A percentile compares a stretch with the other conserved stretches of the same genome.
phyloP scores from a whole-genome alignment of 1,140 invertebrate genomes.

The Neodiprion fabricii region DNA sequence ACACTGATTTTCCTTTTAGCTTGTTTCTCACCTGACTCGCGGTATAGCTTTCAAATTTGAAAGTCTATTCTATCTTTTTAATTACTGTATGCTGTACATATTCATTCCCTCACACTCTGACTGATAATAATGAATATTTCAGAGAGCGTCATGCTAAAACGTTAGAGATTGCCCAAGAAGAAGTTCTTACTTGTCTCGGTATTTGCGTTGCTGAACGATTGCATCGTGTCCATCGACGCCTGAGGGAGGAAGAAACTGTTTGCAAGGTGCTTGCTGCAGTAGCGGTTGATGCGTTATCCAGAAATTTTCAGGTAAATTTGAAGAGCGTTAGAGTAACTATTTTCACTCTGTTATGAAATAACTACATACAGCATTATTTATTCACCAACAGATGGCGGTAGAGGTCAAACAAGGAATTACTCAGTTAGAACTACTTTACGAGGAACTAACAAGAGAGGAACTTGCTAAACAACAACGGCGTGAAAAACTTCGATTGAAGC shows the following conservation, averaged over 20 bases:
- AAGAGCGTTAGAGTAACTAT: conserved; percentile 10
- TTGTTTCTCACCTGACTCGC: conserved; percentile 1
- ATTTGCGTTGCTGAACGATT: conserved; percentile 90
- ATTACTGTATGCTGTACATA: no score
- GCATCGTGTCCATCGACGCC: conserved; percentile 82
- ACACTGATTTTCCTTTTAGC: conserved; percentile 16
- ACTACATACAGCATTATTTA: background rate
- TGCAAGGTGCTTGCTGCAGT: conserved; percentile 90
- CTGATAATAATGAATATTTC: background rate
- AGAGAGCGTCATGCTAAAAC: conserved; percentile 93
- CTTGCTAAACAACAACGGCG: conserved; percentile 80
- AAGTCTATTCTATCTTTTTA: no score
- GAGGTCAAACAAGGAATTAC: conserved; percentile 88
- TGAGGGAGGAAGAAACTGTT: conserved; percentile 89
- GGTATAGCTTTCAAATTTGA: no score
- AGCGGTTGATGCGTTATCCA: conserved; percentile 82
- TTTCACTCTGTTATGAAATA: background rate
- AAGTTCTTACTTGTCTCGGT: conserved; percentile 91
- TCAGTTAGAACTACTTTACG: conserved; percentile 82
- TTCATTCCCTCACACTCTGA: no score
- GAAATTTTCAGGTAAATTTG: conserved; percentile 76
- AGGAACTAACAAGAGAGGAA: conserved; percentile 85
- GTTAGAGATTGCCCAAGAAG: conserved; percentile 93
- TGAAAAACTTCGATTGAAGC: conserved; percentile 85
- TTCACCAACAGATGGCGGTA: conserved; percentile 72